phyloP scores from a whole-genome alignment of 2,797 vertebrate species.

The Esox lucius region DNA sequence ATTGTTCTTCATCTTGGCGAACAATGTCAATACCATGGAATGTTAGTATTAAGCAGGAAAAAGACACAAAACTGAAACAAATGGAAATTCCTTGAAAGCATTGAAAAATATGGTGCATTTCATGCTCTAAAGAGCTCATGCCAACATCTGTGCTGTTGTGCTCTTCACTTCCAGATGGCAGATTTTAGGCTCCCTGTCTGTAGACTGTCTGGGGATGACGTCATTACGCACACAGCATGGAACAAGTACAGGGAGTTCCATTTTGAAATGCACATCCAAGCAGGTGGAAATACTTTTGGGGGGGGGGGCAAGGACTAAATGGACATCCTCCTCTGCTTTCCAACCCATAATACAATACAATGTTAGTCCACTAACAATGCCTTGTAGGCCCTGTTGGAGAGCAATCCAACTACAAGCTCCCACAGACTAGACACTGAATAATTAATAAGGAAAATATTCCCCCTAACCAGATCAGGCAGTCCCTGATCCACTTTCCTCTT shows the following conservation, averaged over 20 bases:
- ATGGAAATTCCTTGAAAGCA: neutral
- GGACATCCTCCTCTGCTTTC: neutral
- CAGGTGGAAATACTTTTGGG: neutral
- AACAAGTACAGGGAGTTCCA: neutral
- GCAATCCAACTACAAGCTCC: neutral
- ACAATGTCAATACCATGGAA: neutral
- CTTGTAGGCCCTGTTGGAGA: neutral
- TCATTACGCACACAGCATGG: neutral
- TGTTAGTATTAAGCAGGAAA: neutral
- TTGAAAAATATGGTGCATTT: neutral
- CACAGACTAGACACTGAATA: neutral
- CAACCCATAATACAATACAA: neutral
- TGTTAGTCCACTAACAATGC: neutral
- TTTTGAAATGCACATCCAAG: neutral
- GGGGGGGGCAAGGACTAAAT: neutral
- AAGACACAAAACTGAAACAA: neutral
- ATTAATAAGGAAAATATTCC: neutral
- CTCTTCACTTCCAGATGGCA: neutral
- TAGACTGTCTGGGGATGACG: neutral
- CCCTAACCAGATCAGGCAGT: neutral
- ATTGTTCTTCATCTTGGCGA: neutral
- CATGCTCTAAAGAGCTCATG: neutral
- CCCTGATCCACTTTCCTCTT: neutral
- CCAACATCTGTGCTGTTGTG: neutral
- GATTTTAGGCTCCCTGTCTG: neutral